These are phyloP conservation scores for Marasmarcha lunaedactyla DNA, from an alignment of 2,888 invertebrate species.

Conservation along the genomic window DNA sequence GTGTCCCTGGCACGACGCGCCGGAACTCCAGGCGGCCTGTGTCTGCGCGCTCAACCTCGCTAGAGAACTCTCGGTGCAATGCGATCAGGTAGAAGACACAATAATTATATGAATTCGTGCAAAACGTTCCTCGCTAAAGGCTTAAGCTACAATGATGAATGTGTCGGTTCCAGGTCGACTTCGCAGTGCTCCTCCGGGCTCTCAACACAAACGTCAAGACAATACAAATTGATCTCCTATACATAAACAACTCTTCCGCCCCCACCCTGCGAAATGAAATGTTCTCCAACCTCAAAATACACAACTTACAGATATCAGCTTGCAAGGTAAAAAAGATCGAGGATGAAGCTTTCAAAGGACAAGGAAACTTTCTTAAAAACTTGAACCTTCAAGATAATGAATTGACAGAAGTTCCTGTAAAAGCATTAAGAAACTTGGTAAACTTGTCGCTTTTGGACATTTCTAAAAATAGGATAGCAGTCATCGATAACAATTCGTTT, in stretches of 20 bases:
- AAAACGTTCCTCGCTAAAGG: no score
- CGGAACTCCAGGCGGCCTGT: conserved; percentile 83
- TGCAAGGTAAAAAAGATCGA: conserved; percentile 81
- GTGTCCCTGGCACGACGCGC: conserved; percentile 87
- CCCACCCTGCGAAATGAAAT: conserved; percentile 75
- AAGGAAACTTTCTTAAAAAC: conserved; percentile 83
- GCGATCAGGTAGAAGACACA: conserved; percentile 86
- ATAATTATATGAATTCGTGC: not conserved
- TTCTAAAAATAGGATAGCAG: conserved; percentile 82
- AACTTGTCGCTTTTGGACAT: conserved; percentile 85
- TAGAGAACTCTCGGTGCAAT: conserved; percentile 88
- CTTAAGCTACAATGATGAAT: no score
- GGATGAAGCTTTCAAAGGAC: conserved; percentile 83
- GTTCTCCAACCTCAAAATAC: conserved; percentile 77
- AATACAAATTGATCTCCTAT: conserved; percentile 83
- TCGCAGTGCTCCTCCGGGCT: conserved; percentile 78
- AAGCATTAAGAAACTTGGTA: conserved; percentile 74
- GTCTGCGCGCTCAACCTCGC: conserved; percentile 90
- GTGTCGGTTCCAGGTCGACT: conserved; percentile 81
- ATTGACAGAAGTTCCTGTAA: conserved; percentile 81
- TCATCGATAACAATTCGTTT: conserved; percentile 82
- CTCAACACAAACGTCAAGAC: conserved; percentile 76
- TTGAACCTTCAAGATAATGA: conserved; percentile 89
- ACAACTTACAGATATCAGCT: conserved; percentile 87
- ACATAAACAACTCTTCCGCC: conserved; percentile 89